Percentiles rank a stretch among this genome's conserved stretches.
Evolutionary conservation across 1,140 invertebrate species (phyloP).

Genomic region (Mactra quadrangularis): DNA sequence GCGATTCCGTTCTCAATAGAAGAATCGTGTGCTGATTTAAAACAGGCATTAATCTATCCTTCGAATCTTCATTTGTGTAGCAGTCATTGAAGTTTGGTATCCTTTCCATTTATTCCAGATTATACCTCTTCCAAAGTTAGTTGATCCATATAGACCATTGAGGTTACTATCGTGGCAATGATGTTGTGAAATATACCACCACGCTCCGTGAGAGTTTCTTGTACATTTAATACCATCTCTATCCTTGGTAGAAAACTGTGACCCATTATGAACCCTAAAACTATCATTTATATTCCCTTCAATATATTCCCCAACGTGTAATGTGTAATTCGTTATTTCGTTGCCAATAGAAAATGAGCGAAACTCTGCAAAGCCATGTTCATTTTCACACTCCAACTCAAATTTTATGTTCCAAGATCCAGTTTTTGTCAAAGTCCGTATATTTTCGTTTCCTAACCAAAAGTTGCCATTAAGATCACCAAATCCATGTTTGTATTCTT

Average conservation of each 20-base stretch:
- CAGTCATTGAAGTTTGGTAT: background rate
- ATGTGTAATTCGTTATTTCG: background rate
- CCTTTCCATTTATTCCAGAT: background rate
- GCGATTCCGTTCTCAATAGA: too few relatives aligned
- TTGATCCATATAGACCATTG: conserved; percentile 34
- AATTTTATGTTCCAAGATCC: too few relatives aligned
- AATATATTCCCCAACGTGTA: background rate
- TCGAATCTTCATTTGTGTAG: conserved; percentile 5
- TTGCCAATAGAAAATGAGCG: background rate
- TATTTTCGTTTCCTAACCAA: conserved; percentile 64
- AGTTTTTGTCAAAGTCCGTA: too few relatives aligned
- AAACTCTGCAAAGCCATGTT: too few relatives aligned
- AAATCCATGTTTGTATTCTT: too few relatives aligned
- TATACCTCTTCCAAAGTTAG: background rate
- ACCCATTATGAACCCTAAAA: conserved; percentile 12
- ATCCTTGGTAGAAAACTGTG: conserved; percentile 35
- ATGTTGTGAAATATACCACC: conserved; percentile 26
- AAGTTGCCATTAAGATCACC: too few relatives aligned
- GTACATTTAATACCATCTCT: background rate
- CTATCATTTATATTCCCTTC: conserved; percentile 14
- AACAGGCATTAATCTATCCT: too few relatives aligned
- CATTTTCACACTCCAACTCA: too few relatives aligned
- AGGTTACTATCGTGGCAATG: conserved; percentile 56
- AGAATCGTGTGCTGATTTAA: too few relatives aligned
- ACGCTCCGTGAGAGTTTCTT: conserved; percentile 14